These are phyloP conservation scores for Drosophila kuntzei DNA, from an alignment of 2,888 invertebrate genomes.

Conservation along the genomic window DNA sequence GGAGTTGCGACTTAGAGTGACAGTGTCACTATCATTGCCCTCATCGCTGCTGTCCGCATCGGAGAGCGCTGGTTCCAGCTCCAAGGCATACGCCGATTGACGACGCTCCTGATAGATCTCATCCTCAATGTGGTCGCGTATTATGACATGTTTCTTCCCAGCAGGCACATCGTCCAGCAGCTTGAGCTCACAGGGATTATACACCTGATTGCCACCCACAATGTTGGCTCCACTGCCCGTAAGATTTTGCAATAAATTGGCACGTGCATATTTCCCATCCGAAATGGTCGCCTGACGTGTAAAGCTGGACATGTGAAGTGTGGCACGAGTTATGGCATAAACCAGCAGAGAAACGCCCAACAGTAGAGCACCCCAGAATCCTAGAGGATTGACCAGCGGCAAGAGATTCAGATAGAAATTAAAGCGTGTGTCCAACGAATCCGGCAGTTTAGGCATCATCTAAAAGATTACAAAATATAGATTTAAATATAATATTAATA, in stretches of 20 bases:
- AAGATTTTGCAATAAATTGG: constrained; percentile 70
- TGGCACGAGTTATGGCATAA: constrained; percentile 83
- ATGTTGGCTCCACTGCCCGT: constrained; percentile 43
- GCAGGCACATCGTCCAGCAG: constrained; percentile 72
- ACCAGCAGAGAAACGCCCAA: constrained; percentile 78
- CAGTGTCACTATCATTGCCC: constrained; percentile 72
- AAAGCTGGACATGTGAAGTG: constrained; percentile 80
- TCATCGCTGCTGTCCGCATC: constrained; percentile 75
- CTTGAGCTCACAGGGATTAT: constrained; percentile 83
- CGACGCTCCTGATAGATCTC: constrained; percentile 51
- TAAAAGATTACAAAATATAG: constrained; percentile 84
- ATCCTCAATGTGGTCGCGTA: constrained; percentile 46
- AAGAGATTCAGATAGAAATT: constrained; percentile 90
- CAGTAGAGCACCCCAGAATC: constrained; percentile 82
- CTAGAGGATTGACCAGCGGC: constrained; percentile 87
- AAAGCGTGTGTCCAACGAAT: constrained; percentile 88
- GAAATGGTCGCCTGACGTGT: constrained; percentile 70
- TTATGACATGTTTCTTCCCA: constrained; percentile 57
- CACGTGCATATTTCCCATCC: constrained; percentile 78
- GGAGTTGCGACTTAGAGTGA: constrained; percentile 72
- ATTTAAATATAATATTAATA: not conserved
- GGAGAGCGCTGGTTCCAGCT: constrained; percentile 79
- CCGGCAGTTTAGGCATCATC: constrained; percentile 90
- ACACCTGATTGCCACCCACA: constrained; percentile 64
- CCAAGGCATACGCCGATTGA: constrained; percentile 72